A percentile compares a stretch with the other conserved stretches of the same genome.
These are phyloP conservation scores for Engystomops pustulosus DNA, from an alignment of 2,113 vertebrate species.

Conservation along the genomic window DNA sequence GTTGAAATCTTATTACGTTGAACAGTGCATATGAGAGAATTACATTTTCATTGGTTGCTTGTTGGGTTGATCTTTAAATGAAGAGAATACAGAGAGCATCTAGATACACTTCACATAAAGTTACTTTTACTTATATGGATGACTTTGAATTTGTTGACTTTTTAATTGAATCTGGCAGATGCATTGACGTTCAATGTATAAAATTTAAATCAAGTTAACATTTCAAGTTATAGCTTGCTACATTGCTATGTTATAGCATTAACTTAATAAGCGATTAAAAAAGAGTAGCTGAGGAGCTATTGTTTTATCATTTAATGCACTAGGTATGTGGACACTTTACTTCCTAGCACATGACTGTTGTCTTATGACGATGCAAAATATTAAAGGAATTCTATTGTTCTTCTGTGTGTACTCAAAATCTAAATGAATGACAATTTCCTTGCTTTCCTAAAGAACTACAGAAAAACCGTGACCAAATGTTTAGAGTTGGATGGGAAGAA, in stretches of 20 bases:
- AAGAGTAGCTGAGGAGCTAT: neutral
- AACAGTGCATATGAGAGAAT: neutral
- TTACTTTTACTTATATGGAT: no score
- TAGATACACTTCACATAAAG: no score
- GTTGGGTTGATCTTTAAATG: no score
- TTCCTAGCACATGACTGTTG: neutral
- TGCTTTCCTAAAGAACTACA: neutral
- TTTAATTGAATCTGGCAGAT: no score
- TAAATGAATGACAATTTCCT: neutral
- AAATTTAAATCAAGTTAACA: no score
- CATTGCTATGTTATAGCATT: no score
- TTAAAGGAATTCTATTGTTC: neutral
- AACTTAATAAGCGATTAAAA: no score
- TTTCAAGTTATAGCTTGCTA: no score
- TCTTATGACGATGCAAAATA: neutral
- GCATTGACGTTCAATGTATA: no score
- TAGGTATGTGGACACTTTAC: neutral
- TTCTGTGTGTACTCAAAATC: neutral
- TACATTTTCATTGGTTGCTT: neutral
- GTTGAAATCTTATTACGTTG: no score
- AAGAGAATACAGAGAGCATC: no score
- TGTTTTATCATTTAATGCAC: neutral
- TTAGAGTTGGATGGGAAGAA: neutral
- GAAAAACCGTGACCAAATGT: neutral
- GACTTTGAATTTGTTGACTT: no score